Base-by-base conservation (phyloP, 2,797 vertebrate genomes). In the Apodemus agrarius region DNA sequence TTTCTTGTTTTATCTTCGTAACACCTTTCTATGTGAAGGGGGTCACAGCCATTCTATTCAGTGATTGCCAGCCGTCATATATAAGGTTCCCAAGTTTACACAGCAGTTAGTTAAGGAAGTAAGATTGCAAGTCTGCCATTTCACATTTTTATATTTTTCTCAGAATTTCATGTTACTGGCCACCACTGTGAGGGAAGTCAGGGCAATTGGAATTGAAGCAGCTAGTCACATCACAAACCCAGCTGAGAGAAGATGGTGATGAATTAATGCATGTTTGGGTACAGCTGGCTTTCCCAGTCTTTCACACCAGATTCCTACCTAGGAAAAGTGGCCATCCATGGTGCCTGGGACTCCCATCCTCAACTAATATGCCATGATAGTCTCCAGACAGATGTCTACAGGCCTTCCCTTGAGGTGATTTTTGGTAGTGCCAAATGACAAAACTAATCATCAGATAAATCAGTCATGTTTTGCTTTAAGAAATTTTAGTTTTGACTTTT, bases 1-100 rank as follows among this genome's bases (percentile, higher is more conserved):
- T 96, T 85, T 87, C 9, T 95, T 52, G 91, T 65, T 96, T 88
- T 79, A 90, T 91, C 57, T 14, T 54, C 46, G 10, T 21, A 90
- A 65, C 67, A 17, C 3, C 12, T 80, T 94, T 89, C 86, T 61
- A 89, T 69, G 3, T 82, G 22, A 16, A n/a, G 24, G 65, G 16
- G 13, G 89, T 93, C 57, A 90, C 76, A 24, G 72, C 13, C 21
- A 59, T 29, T 74, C 92, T 87, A 46, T 80, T 61, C 74, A 29
- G 11, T 17, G 19, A 67, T 19, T 46, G 6, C 10, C 10, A 91
- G 31, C 43, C 14, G 90, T 3, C 43, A 59, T 46, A 52, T 14
- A 54, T 79, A 57, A 82, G 74, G 92, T 92, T 43, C 34, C 6
- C 54, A 63, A 57, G 74, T 81, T 89, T 1, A 24, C 57, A 11